Evolutionary conservation across 2,888 invertebrate genomes (phyloP).

Genomic region (Blastobasis lacticolella): DNA sequence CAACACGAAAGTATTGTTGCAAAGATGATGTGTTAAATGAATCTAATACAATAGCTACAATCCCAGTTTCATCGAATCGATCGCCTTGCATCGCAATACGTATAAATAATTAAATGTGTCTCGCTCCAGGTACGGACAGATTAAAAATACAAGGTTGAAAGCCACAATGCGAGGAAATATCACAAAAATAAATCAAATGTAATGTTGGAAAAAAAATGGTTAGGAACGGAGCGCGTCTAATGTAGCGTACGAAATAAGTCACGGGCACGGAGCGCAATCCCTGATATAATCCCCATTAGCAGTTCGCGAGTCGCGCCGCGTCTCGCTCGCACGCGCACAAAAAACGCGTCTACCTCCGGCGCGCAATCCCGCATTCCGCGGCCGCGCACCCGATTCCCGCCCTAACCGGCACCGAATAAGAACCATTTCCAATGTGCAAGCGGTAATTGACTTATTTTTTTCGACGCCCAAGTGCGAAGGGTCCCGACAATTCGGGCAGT

Average conservation of each 20-base stretch:
- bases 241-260: conserved; percentile 36
- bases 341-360: conserved; percentile 61
- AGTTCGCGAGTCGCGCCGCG: conserved; percentile 48
- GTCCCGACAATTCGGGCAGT: conserved; percentile 57
- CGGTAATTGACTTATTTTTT: conserved; percentile 34
- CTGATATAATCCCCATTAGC: conserved; percentile 62
- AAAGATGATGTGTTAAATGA: too few relatives aligned
- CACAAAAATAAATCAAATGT: conserved; percentile 7
- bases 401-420: conserved; percentile 28
- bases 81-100: too few relatives aligned
- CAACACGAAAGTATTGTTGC: too few relatives aligned
- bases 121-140: too few relatives aligned
- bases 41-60: too few relatives aligned
- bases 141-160: too few relatives aligned
- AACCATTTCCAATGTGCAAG: conserved; percentile 20
- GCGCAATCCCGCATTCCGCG: conserved; percentile 68
- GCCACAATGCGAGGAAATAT: too few relatives aligned
- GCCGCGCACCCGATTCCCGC: conserved; percentile 32
- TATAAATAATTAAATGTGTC: too few relatives aligned
- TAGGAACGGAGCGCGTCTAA: background rate
- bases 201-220: conserved; percentile 26
- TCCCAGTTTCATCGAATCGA: too few relatives aligned
- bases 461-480: conserved; percentile 57
- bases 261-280: conserved; percentile 43
- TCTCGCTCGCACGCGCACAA: conserved; percentile 60